These are phyloP conservation scores for Stenchaetothrips biformis DNA, from an alignment of 2,888 invertebrate species.

Conservation along the genomic window DNA sequence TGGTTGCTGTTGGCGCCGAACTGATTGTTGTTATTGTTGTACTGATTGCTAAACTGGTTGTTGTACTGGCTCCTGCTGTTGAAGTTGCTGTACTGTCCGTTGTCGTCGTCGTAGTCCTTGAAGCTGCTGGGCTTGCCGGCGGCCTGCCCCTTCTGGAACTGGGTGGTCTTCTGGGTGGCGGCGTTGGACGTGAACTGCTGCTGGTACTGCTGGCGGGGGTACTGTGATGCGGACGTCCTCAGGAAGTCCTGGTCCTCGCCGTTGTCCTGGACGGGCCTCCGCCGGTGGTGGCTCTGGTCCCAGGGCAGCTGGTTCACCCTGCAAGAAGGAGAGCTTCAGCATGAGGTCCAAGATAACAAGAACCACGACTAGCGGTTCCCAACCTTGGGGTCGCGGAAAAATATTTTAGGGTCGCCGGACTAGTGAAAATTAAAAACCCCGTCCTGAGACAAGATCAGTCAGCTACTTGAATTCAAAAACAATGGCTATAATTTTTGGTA, in stretches of 20 bases:
- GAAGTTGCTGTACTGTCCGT: background rate
- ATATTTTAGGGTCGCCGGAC: no score
- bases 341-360: no score
- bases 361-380: no score
- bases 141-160: background rate
- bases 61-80: background rate
- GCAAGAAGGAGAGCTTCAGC: background rate
- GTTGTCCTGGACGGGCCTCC: background rate
- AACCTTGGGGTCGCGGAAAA: no score
- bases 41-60: background rate
- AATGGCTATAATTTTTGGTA: no score
- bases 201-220: conserved; percentile 10
- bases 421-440: no score
- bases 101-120: conserved; percentile 1
- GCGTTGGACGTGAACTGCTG: background rate
- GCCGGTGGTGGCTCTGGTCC: background rate
- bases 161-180: background rate
- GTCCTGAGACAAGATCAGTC: no score
- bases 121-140: background rate
- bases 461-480: no score
- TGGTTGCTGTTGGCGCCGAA: background rate
- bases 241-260: background rate
- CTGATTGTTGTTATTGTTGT: background rate
- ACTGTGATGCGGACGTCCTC: background rate
- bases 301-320: background rate